Conservation (phyloP, 2,888 invertebrate genomes). For the Cepaea hortensis region DNA sequence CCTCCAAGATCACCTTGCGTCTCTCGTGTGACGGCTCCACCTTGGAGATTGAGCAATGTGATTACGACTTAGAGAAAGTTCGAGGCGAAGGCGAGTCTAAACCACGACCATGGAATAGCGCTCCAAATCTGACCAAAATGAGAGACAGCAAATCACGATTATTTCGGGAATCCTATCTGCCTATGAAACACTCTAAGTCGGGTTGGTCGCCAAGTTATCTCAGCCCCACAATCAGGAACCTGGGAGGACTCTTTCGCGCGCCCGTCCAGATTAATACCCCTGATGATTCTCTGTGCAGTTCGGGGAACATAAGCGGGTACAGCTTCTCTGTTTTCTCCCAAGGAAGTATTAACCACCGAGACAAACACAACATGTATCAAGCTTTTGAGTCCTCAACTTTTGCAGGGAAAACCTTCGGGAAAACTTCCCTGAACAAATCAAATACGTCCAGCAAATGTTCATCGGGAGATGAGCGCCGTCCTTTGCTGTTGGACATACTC, state of each 20-base stretch:
- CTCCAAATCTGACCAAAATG: slow-evolving; percentile 41
- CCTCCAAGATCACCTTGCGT: slow-evolving; percentile 61
- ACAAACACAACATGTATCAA: background rate
- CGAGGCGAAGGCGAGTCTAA: background rate
- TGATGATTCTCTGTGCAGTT: background rate
- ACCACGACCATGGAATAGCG: slow-evolving; percentile 44
- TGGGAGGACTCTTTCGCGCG: slow-evolving; percentile 1
- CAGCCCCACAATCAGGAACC: slow-evolving; percentile 6
- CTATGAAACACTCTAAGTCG: slow-evolving; percentile 38
- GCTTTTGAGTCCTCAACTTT: background rate
- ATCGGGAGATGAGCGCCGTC: background rate
- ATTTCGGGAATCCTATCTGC: slow-evolving; percentile 32
- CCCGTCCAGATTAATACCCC: slow-evolving; percentile 23
- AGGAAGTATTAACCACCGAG: background rate
- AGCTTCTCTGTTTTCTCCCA: background rate
- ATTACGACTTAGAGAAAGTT: slow-evolving; percentile 47
- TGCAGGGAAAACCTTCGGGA: background rate
- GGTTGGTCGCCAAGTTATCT: slow-evolving; percentile 29
- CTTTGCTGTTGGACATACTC: background rate
- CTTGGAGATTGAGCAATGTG: slow-evolving; percentile 62
- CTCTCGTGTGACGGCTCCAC: slow-evolving; percentile 63
- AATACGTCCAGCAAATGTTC: background rate
- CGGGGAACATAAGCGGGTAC: background rate
- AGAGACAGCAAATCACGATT: slow-evolving; percentile 22
- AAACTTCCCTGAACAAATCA: background rate